Evolutionary conservation across 2,888 invertebrate species (phyloP).

Genomic region (Halocaridina rubra): DNA sequence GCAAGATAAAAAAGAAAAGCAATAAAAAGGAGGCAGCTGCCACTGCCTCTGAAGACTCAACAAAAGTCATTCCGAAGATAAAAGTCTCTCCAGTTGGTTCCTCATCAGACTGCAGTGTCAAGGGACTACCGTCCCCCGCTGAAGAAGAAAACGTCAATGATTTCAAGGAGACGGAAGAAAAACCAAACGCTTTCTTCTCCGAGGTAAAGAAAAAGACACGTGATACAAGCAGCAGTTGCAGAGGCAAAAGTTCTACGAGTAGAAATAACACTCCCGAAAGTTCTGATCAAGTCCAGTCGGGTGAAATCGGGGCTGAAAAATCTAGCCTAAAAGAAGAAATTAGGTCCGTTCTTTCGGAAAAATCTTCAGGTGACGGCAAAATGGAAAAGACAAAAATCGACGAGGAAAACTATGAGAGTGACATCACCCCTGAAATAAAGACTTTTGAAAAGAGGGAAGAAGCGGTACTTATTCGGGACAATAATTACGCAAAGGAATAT

Average conservation of each 20-base stretch:
- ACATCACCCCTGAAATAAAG: constrained; percentile 5
- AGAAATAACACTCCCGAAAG: background rate
- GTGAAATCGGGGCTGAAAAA: constrained; percentile 11
- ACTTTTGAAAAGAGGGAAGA: background rate
- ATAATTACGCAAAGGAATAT: no score
- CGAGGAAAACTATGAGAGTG: background rate
- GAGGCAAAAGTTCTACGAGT: background rate
- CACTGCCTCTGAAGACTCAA: no score
- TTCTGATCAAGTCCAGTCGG: background rate
- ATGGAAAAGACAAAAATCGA: constrained; percentile 30
- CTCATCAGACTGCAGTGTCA: background rate
- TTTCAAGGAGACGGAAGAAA: constrained; percentile 7
- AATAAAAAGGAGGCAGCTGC: constrained; percentile 10
- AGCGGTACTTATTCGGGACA: no score
- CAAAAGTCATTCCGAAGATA: constrained; percentile 22
- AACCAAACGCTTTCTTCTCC: constrained; percentile 40
- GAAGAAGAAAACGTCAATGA: constrained; percentile 27
- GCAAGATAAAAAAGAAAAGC: constrained; percentile 43
- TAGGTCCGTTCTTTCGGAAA: background rate
- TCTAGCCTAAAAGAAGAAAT: constrained; percentile 45
- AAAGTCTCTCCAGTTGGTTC: constrained; percentile 20
- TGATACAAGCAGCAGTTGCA: no score
- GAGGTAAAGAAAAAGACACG: constrained; percentile 4
- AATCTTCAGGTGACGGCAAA: constrained; percentile 38
- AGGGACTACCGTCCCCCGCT: background rate